A percentile compares a stretch with the other conserved stretches of the same genome.
phyloP scores from a whole-genome alignment of 2,113 vertebrate genomes.

The Phyllostomus discolor region DNA sequence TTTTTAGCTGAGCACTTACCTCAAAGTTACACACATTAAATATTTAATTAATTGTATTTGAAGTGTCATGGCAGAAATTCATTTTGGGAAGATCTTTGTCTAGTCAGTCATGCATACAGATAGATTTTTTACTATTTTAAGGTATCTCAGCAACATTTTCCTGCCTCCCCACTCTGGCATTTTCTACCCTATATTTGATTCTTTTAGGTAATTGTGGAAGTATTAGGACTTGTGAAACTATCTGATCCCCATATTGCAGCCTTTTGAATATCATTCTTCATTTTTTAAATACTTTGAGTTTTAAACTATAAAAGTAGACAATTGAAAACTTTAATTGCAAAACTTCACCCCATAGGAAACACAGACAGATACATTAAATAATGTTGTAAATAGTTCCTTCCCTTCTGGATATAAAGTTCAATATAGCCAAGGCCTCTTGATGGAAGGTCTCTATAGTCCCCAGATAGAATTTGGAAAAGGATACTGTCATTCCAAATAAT shows the following conservation, averaged over 20 bases:
- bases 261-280: background rate
- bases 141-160: background rate
- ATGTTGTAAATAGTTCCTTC: background rate
- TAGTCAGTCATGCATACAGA: background rate
- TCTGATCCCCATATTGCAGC: background rate
- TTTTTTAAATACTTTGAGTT: background rate
- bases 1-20: background rate
- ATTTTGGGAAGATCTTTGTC: background rate
- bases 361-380: background rate
- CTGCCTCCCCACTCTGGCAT: background rate
- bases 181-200: background rate
- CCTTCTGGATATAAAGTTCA: background rate
- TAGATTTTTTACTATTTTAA: background rate
- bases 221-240: background rate
- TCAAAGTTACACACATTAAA: background rate
- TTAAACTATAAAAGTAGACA: background rate
- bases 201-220: background rate
- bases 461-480: background rate
- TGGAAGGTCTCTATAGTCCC: background rate
- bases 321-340: background rate
- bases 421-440: background rate
- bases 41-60: conserved; percentile 31
- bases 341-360: background rate
- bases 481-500: background rate
- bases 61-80: background rate